A percentile compares a stretch with the other conserved stretches of the same genome.
Evolutionary conservation across 2,888 invertebrate genomes (phyloP).

Genomic region (Trissoscelio sp.): DNA sequence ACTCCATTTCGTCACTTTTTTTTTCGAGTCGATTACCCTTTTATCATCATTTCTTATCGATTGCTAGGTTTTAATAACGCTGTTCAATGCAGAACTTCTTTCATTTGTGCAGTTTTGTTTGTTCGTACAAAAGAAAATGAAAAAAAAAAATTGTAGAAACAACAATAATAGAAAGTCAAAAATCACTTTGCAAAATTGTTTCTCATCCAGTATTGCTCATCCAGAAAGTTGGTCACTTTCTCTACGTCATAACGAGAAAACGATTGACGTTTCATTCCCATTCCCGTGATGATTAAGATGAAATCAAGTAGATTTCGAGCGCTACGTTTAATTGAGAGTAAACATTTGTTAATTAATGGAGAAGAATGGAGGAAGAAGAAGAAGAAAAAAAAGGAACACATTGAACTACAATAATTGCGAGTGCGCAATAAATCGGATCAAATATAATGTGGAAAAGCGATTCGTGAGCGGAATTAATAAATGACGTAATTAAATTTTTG

Average conservation of each 20-base stretch:
- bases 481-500: conserved; percentile 27
- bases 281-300: neutral
- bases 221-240: conserved; percentile 57
- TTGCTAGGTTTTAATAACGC: neutral
- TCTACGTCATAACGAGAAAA: conserved; percentile 28
- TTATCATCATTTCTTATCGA: conserved; percentile 1
- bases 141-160: neutral
- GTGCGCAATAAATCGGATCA: neutral
- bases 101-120: too few species aligned
- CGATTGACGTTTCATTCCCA: conserved; percentile 4
- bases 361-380: too few species aligned
- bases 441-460: neutral
- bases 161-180: neutral
- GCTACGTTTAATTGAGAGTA: too few species aligned
- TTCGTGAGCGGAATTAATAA: neutral
- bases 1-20: neutral
- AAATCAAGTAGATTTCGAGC: neutral
- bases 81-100: too few species aligned
- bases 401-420: neutral
- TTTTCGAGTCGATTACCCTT: neutral
- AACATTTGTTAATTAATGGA: too few species aligned
- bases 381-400: too few species aligned
- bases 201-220: too few species aligned
- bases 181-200: too few species aligned
- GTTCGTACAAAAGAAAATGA: too few species aligned